Base-by-base conservation (phyloP, 2,888 invertebrate species). In the Lasius fuliginosus region DNA sequence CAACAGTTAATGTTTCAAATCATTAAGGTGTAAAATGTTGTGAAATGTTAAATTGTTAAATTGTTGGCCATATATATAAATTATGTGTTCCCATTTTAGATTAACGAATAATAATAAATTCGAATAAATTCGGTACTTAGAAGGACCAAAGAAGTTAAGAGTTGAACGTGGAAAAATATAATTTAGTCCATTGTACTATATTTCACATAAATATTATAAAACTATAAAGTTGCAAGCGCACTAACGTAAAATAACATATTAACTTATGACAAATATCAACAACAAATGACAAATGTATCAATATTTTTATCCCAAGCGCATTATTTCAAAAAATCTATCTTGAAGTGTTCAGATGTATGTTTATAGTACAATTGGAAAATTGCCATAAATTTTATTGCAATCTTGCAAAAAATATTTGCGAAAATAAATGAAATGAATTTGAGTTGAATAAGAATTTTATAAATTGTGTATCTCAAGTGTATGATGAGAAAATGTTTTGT, bases 401-500 rank as follows among this genome's bases (percentile, higher is more conserved):
- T 36, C 18, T 49, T 49, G 49, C 18, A 12, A 75, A 60, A 33
- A 33, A 5, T 1, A 23, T 33, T n/a, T 36, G 15, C 12, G 18
- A 49, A 49, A 49, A 49, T 49, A 49, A 75, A 9, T 56, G 71
- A 5, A 27, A 64, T 33, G 5, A 49, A 1, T 30, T 68, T 60
- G 9, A 73, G 27, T 74, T 74, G 12, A 36, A 27, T 2, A 18
- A 46, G 33, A 23, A n/a, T 46, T 76, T 64, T 64, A 27, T 64
- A 64, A 76, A 64, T 36, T 76, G 23, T 65, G 23, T 76, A 76
- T 76, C 49, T 64, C 1, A 11, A 36, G 23, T 33, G 11, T 64
- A 46, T 23, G 15, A 49, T 11, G 64, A 23, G 6, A 36, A 49
- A 60, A 42, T 1, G 33, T 49, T 75, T 62, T 33, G 5, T 75